Base-by-base conservation (phyloP, 2,888 invertebrate species). In the Lepidocyrtinus sp. region DNA sequence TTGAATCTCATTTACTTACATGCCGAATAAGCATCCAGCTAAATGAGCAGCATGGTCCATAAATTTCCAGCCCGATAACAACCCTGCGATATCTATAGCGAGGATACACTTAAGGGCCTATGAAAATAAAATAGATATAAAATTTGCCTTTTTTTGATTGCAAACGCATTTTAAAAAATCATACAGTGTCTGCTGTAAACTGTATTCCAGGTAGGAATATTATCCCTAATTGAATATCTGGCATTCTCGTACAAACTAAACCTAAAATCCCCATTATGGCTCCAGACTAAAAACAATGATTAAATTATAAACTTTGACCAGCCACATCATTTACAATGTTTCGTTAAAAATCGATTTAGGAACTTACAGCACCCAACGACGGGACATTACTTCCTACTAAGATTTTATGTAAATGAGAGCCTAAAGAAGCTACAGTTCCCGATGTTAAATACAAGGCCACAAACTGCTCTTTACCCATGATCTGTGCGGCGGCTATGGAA, bases 21-120 rank as follows among this genome's bases (percentile, higher is more conserved):
- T 92, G 90, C 99, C 99, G 90, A 94, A 96, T 55, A 95, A 88
- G 59, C 95, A 94, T 36, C 99, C 99, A 19, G 98, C 97, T 83
- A 99, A 92, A 93, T 99, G 99, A n/a, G 97, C 98, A 0, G 98
- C 98, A 89, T 99, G 99, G 89, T 99, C 99, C 88, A 99, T 96
- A 87, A 96, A 91, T 88, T 92, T 93, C 97, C 98, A 99, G 59
- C 95, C 93, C 79, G 96, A 88, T 5, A 96, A 73, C 59, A 97
- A 91, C 25, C 99, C 98, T 24, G 93, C 91, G 21, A 93, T 88
- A 89, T 99, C 99, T 74, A 99, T 89, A 9, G 93, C 92, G 89
- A 99, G 92, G 72, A 98, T 91, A 17, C 93, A 93, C 90, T 95
- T 95, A 81, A 98, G 92, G 61, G 95, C 97, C 96, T 96, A 89